These are phyloP conservation scores for Villa cingulata DNA, from an alignment of 2,888 invertebrate genomes.

Conservation along the genomic window DNA sequence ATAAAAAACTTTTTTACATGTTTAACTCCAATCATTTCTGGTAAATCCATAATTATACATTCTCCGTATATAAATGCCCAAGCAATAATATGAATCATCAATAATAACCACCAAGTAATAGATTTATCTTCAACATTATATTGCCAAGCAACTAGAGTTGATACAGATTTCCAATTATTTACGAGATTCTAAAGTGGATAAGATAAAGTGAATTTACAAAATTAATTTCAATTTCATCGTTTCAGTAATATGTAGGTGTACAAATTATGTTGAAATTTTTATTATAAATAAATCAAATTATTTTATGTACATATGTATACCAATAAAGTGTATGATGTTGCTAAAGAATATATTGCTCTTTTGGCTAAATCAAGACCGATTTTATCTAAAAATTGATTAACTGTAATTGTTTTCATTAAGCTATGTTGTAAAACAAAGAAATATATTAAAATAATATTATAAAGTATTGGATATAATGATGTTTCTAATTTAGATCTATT, in stretches of 20 bases:
- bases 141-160: slow-evolving; percentile 41
- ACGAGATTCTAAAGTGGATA: slow-evolving; percentile 35
- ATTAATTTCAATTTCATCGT: not conserved
- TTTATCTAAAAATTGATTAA: slow-evolving; percentile 36
- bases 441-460: slow-evolving; percentile 38
- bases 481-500: slow-evolving; percentile 29
- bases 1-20: slow-evolving; percentile 30
- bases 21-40: slow-evolving; percentile 46
- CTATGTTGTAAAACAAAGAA: slow-evolving; percentile 46
- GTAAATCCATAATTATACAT: slow-evolving; percentile 46
- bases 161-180: slow-evolving; percentile 39
- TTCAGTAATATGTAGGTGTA: too few relatives aligned
- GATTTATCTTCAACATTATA: slow-evolving; percentile 37
- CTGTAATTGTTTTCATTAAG: slow-evolving; percentile 37
- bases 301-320: slow-evolving; percentile 28
- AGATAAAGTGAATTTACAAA: slow-evolving; percentile 4
- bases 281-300: too few relatives aligned
- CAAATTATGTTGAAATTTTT: too few relatives aligned
- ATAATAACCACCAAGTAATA: slow-evolving; percentile 38
- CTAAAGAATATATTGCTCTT: slow-evolving; percentile 38
- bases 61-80: slow-evolving; percentile 48
- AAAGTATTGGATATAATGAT: slow-evolving; percentile 33
- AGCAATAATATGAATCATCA: slow-evolving; percentile 37
- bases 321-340: slow-evolving; percentile 37
- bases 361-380: slow-evolving; percentile 35